A percentile compares a stretch with the other conserved stretches of the same genome.
phyloP scores from a whole-genome alignment of 2,888 invertebrate genomes.

The Saturnia pavonia region DNA sequence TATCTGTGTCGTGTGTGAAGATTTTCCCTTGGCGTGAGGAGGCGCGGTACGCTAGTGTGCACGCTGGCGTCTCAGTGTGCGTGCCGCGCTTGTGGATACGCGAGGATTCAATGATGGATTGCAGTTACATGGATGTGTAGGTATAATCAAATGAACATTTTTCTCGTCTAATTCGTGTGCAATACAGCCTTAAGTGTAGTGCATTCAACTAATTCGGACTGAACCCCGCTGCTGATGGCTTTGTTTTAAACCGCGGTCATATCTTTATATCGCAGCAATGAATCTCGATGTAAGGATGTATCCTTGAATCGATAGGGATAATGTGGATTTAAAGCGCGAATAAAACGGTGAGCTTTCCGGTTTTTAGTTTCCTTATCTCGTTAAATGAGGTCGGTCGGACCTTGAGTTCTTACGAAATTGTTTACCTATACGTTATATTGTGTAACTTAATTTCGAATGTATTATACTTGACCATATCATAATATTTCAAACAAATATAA shows the following conservation, averaged over 20 bases:
- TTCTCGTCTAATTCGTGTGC: constrained; percentile 52
- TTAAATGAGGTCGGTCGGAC: constrained; percentile 53
- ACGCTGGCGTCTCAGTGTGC: constrained; percentile 62
- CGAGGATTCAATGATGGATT: constrained; percentile 79
- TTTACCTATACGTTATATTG: constrained; percentile 56
- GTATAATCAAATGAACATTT: constrained; percentile 69
- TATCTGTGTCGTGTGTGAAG: constrained; percentile 82
- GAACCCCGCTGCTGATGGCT: constrained; percentile 44
- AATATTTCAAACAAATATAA: background rate
- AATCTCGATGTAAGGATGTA: constrained; percentile 50
- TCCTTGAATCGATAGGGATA: constrained; percentile 60
- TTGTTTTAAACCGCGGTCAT: constrained; percentile 50
- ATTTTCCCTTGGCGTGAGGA: constrained; percentile 82
- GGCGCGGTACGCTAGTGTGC: constrained; percentile 73
- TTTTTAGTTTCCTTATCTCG: constrained; percentile 53
- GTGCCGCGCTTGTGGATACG: constrained; percentile 65
- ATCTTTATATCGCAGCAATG: constrained; percentile 49
- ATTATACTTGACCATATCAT: constrained; percentile 11
- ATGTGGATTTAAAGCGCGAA: constrained; percentile 40
- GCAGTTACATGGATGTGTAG: constrained; percentile 79
- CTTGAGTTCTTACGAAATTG: constrained; percentile 65
- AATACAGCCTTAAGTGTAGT: constrained; percentile 43
- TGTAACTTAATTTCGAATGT: constrained; percentile 33
- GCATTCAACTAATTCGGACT: constrained; percentile 37
- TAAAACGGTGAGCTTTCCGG: constrained; percentile 44